phyloP scores from a whole-genome alignment of 1,140 invertebrate species.

The Aphaenogaster rudis region DNA sequence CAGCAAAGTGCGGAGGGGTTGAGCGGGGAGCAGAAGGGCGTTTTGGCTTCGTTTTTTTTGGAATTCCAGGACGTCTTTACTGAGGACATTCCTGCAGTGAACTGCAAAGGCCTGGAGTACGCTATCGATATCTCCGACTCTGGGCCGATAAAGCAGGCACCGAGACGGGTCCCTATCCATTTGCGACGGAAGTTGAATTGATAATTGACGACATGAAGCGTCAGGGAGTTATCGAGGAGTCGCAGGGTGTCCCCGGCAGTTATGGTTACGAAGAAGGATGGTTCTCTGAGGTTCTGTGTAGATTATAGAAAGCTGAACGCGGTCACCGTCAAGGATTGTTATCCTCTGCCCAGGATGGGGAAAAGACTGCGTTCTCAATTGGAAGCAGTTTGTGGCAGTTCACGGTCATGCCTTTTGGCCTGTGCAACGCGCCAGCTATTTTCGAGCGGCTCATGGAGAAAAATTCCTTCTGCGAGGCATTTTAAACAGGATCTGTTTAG shows the following conservation, averaged over 20 bases:
- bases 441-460: constrained; percentile 69
- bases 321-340: constrained; percentile 77
- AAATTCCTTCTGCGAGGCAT: neutral
- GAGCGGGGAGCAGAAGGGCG: neutral
- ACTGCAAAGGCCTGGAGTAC: neutral
- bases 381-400: too few species aligned
- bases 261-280: too few species aligned
- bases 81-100: neutral
- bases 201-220: too few species aligned
- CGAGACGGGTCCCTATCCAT: neutral
- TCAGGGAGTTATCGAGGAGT: too few species aligned
- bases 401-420: constrained; percentile 60
- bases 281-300: too few species aligned
- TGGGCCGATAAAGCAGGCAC: neutral
- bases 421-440: constrained; percentile 71
- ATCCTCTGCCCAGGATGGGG: constrained; percentile 66
- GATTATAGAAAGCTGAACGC: constrained; percentile 62
- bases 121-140: neutral
- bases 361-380: too few species aligned
- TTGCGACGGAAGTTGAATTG: too few species aligned
- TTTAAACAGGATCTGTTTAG: neutral
- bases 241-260: too few species aligned
- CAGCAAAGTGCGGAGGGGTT: neutral
- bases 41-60: neutral
- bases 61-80: neutral